These are phyloP conservation scores for Tachina fera DNA, from an alignment of 2,888 invertebrate genomes.

Conservation along the genomic window DNA sequence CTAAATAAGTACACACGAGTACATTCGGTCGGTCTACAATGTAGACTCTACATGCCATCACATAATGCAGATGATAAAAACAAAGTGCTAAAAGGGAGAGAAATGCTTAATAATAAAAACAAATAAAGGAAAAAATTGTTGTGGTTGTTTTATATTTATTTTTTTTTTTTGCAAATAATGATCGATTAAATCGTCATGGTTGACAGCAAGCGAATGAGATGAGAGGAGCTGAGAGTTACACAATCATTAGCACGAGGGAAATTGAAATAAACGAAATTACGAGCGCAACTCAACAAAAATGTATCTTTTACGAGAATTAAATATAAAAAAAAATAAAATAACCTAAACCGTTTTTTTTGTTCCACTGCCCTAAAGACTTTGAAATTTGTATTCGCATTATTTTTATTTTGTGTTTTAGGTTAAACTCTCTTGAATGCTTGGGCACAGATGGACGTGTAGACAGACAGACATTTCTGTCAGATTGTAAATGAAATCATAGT, in stretches of 20 bases:
- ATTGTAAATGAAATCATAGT: conserved; percentile 24
- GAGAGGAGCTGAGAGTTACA: conserved; percentile 53
- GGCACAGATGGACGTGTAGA: conserved; percentile 1
- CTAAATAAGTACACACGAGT: background rate
- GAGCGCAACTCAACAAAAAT: conserved; percentile 23
- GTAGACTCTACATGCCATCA: conserved; percentile 48
- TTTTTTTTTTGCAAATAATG: conserved; percentile 55
- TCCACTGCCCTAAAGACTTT: conserved; percentile 59
- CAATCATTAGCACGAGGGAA: conserved; percentile 60
- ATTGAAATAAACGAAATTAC: conserved; percentile 15
- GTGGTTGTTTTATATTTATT: conserved; percentile 4
- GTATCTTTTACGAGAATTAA: conserved; percentile 30
- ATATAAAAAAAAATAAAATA: conserved; percentile 9
- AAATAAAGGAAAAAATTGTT: conserved; percentile 12
- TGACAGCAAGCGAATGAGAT: conserved; percentile 59
- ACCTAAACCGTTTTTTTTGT: conserved; percentile 30
- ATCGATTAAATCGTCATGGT: conserved; percentile 67
- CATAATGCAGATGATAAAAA: conserved; percentile 58
- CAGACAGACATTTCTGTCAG: background rate
- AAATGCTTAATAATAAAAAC: conserved; percentile 46
- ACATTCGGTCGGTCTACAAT: conserved; percentile 19
- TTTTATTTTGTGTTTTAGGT: conserved; percentile 18
- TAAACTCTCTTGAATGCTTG: conserved; percentile 9
- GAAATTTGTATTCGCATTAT: conserved; percentile 4
- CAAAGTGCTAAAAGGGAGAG: conserved; percentile 60